Evolutionary conservation across 2,888 invertebrate genomes (phyloP).

Genomic region (Zootermopsis nevadensis): DNA sequence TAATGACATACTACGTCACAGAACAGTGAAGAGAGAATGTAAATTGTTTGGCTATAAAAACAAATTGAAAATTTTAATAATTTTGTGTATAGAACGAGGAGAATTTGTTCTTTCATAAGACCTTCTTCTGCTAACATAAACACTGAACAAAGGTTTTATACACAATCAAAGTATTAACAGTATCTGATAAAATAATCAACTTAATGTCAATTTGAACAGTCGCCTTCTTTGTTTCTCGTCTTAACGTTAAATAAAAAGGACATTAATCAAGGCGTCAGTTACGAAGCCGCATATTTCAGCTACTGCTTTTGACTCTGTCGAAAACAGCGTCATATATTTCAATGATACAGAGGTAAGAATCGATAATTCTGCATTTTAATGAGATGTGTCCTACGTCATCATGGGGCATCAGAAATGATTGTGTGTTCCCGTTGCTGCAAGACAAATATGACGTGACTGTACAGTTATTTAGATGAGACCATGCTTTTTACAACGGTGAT

Average conservation of each 20-base stretch:
- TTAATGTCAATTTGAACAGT: background rate
- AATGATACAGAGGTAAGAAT: too few relatives aligned
- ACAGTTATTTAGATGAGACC: too few relatives aligned
- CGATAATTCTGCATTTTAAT: too few relatives aligned
- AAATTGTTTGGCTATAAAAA: too few relatives aligned
- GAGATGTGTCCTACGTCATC: too few relatives aligned
- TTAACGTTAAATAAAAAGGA: background rate
- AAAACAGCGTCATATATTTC: too few relatives aligned
- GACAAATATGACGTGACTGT: too few relatives aligned
- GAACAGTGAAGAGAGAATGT: too few relatives aligned
- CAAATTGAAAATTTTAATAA: background rate
- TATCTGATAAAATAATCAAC: background rate
- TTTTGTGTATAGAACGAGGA: background rate
- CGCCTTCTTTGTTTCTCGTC: background rate
- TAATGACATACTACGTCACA: too few relatives aligned
- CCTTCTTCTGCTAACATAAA: background rate
- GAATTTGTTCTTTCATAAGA: background rate
- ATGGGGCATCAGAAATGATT: too few relatives aligned
- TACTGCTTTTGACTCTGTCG: background rate
- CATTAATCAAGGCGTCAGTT: slow-evolving; percentile 1
- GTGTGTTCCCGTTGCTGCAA: too few relatives aligned
- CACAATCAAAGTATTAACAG: background rate
- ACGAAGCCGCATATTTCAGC: background rate
- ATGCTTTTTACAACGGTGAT: too few relatives aligned
- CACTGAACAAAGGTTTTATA: background rate